Evolutionary conservation across 2,888 invertebrate species (phyloP).

Genomic region (Tubulanus polymorphus): DNA sequence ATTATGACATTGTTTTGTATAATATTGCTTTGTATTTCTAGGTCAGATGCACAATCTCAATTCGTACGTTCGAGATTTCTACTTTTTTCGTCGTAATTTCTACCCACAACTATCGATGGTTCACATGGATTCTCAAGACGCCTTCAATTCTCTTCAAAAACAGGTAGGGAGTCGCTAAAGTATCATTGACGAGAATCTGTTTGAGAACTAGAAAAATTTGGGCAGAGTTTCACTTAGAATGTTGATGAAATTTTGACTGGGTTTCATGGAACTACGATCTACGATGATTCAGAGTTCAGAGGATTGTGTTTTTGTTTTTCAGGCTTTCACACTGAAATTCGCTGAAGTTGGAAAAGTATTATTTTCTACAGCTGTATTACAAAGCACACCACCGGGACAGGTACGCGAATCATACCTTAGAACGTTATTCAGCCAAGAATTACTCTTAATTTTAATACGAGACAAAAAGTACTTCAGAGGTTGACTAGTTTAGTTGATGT

Average conservation of each 20-base stretch:
- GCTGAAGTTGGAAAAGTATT: slow-evolving; percentile 89
- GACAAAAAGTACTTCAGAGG: too few relatives aligned
- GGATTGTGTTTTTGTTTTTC: slow-evolving; percentile 11
- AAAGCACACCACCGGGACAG: slow-evolving; percentile 41
- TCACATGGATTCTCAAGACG: slow-evolving; percentile 87
- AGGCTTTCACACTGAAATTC: slow-evolving; percentile 85
- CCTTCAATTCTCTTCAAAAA: slow-evolving; percentile 71
- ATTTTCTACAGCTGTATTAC: slow-evolving; percentile 51
- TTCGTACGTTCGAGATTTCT: slow-evolving; percentile 91
- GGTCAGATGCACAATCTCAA: slow-evolving; percentile 95
- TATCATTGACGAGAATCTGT: background rate
- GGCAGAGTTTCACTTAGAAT: background rate
- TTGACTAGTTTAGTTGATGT: too few relatives aligned
- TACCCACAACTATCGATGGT: slow-evolving; percentile 94
- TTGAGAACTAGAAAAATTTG: too few relatives aligned
- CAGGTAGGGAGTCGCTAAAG: slow-evolving; percentile 36
- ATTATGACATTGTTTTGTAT: too few relatives aligned
- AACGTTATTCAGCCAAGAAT: too few relatives aligned
- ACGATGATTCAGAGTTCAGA: background rate
- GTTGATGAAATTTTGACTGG: background rate
- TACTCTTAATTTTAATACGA: too few relatives aligned
- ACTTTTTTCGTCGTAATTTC: slow-evolving; percentile 93
- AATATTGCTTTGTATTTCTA: too few relatives aligned
- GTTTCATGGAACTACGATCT: background rate
- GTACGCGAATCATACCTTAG: slow-evolving; percentile 22